Percentiles rank a stretch among this genome's conserved stretches.
phyloP scores from a whole-genome alignment of 2,888 invertebrate species.

The Lomographa bimaculata region DNA sequence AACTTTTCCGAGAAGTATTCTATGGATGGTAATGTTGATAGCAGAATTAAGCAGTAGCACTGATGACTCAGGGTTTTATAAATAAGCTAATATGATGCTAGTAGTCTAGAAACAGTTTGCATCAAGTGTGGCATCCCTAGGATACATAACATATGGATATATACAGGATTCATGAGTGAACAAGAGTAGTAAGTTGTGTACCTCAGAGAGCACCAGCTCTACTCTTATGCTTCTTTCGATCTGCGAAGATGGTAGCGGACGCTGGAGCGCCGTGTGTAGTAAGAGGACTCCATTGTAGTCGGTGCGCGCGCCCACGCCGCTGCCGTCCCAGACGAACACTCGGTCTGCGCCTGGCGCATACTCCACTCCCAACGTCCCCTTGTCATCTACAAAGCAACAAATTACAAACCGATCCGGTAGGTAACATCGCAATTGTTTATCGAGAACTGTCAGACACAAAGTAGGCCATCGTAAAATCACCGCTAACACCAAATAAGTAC shows the following conservation, averaged over 20 bases:
- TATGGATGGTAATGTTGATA: too few species aligned
- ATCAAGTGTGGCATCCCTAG: too few species aligned
- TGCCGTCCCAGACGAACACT: conserved; percentile 92
- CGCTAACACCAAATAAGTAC: conserved; percentile 24
- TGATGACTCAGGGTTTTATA: too few species aligned
- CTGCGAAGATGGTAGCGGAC: conserved; percentile 88
- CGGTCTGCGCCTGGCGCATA: conserved; percentile 92
- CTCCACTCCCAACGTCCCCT: conserved; percentile 87
- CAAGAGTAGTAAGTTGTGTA: too few species aligned
- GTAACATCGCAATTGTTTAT: conserved; percentile 70
- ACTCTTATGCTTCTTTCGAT: conserved; percentile 91
- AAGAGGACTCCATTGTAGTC: conserved; percentile 96
- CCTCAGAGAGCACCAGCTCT: conserved; percentile 94
- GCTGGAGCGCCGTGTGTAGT: conserved; percentile 94
- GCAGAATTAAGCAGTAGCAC: too few species aligned
- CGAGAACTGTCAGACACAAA: conserved; percentile 75
- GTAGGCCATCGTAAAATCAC: conserved; percentile 59
- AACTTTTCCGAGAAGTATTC: too few species aligned
- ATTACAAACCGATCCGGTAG: conserved; percentile 46
- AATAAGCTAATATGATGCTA: too few species aligned
- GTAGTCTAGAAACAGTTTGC: too few species aligned
- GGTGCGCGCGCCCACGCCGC: conserved; percentile 91
- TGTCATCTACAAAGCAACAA: conserved; percentile 80
- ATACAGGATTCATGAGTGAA: too few species aligned
- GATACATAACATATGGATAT: too few species aligned